Percentiles rank a stretch among this genome's conserved stretches.
phyloP scores from a whole-genome alignment of 2,888 invertebrate species.

The Pherbina coryleti region DNA sequence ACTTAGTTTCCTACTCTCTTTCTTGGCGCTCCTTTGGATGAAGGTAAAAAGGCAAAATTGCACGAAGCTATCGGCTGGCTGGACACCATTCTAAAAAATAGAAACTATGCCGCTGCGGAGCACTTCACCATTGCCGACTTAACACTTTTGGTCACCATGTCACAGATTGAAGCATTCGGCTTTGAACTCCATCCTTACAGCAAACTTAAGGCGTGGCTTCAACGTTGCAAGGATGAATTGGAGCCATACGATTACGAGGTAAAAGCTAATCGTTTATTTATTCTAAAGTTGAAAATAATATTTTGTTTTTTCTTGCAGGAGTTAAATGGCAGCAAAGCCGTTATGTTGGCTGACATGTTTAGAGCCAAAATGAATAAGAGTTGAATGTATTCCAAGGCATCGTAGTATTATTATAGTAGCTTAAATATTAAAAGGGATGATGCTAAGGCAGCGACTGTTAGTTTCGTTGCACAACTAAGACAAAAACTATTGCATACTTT shows the following conservation, averaged over 20 bases:
- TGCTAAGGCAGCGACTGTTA: constrained; percentile 18
- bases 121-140: constrained; percentile 69
- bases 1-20: constrained; percentile 70
- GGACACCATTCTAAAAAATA: constrained; percentile 72
- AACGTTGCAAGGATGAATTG: constrained; percentile 75
- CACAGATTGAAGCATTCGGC: constrained; percentile 70
- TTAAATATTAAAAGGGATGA: neutral
- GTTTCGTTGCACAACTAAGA: neutral
- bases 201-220: constrained; percentile 75
- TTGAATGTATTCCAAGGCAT: constrained; percentile 15
- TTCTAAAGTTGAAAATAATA: constrained; percentile 52
- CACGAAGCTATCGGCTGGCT: constrained; percentile 73
- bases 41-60: constrained; percentile 71
- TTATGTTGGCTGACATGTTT: constrained; percentile 72
- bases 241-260: constrained; percentile 78
- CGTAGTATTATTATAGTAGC: constrained; percentile 30
- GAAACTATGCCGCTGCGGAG: constrained; percentile 74
- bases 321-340: constrained; percentile 74
- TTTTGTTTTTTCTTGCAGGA: constrained; percentile 59
- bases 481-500: constrained; percentile 43
- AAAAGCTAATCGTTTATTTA: constrained; percentile 59
- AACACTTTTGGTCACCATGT: constrained; percentile 65
- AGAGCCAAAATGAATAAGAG: constrained; percentile 68
- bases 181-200: constrained; percentile 72
- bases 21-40: constrained; percentile 69